Evolutionary conservation across 2,113 vertebrate species (phyloP).

Genomic region (Otus sunia): DNA sequence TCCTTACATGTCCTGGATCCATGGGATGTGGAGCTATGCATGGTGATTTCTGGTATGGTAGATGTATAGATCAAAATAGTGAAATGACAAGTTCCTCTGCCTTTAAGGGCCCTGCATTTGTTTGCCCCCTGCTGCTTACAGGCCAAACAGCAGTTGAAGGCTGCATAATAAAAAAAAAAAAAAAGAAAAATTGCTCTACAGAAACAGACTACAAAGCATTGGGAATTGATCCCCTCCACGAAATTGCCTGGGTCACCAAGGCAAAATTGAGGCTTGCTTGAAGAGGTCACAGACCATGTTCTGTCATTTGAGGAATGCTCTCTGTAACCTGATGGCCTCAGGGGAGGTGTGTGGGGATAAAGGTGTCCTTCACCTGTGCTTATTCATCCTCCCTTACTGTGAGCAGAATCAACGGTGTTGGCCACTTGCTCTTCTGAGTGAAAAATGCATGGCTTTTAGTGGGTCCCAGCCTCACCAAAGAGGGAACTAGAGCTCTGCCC

Average conservation of each 20-base stretch:
- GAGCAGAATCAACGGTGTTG: background rate
- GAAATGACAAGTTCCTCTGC: background rate
- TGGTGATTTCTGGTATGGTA: background rate
- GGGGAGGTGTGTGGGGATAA: background rate
- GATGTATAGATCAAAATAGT: background rate
- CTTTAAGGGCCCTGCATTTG: too few species aligned
- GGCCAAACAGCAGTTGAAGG: background rate
- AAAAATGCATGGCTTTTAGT: too few species aligned
- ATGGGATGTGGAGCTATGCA: background rate
- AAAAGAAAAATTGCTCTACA: too few species aligned
- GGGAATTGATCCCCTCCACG: background rate
- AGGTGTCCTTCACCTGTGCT: background rate
- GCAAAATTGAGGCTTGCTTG: too few species aligned
- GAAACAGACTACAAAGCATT: background rate
- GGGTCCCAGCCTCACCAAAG: background rate
- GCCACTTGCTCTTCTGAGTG: background rate
- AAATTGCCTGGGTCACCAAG: rapidly evolving
- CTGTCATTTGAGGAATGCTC: background rate
- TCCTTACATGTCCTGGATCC: background rate
- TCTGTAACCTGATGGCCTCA: background rate
- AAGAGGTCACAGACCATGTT: background rate
- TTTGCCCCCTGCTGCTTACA: background rate
- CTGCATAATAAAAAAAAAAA: background rate
- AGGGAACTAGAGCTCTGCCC: background rate
- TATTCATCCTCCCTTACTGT: background rate